phyloP scores from a whole-genome alignment of 2,113 vertebrate species.

The Seriola rivoliana region DNA sequence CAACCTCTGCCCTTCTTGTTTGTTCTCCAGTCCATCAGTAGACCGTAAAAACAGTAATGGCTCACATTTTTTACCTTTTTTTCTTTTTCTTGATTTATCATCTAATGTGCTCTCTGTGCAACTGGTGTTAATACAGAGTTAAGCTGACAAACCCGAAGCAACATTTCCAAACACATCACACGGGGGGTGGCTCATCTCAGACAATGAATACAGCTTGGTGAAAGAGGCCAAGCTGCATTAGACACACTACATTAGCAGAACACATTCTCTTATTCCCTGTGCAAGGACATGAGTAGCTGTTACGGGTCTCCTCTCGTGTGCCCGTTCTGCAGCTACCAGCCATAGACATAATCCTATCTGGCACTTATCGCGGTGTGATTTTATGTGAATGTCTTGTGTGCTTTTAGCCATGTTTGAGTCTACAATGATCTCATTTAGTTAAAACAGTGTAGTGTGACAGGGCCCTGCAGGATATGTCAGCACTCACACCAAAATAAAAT shows the following conservation, averaged over 20 bases:
- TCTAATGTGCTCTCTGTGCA: background rate
- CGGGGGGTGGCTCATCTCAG: background rate
- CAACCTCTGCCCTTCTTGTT: constrained; percentile 3
- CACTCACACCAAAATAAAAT: constrained; percentile 62
- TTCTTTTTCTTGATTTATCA: background rate
- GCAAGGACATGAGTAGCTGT: constrained; percentile 33
- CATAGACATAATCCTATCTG: constrained; percentile 41
- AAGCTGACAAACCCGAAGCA: constrained; percentile 3
- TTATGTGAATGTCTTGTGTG: constrained; percentile 13
- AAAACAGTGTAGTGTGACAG: constrained; percentile 15
- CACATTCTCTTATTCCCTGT: constrained; percentile 17
- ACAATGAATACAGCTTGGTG: constrained; percentile 13
- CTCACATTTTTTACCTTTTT: background rate
- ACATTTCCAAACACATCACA: constrained; percentile 5
- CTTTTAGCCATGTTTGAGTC: constrained; percentile 16
- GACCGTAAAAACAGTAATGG: background rate
- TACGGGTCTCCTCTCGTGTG: constrained; percentile 11
- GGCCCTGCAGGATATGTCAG: constrained; percentile 35
- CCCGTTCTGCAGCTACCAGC: constrained; percentile 3
- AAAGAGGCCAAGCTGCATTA: constrained; percentile 39
- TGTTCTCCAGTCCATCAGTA: background rate
- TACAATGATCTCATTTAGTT: constrained; percentile 33
- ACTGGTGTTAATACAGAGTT: constrained; percentile 10
- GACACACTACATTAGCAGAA: constrained; percentile 24
- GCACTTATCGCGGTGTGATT: constrained; percentile 30